phyloP scores from a whole-genome alignment of 2,888 invertebrate genomes.

The Dastarcus helophoroides region DNA sequence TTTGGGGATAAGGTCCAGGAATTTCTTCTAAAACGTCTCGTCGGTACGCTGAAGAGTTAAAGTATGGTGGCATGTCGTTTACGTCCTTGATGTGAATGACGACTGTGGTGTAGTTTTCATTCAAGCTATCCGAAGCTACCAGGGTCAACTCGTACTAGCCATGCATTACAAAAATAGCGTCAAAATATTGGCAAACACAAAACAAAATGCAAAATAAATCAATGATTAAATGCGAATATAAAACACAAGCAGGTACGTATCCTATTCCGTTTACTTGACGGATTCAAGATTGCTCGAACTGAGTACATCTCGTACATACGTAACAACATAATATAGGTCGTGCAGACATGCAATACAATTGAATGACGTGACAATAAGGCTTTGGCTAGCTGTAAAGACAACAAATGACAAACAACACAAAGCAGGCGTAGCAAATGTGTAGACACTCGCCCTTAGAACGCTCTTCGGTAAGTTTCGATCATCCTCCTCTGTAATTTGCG shows the following conservation, averaged over 20 bases:
- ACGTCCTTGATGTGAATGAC: slow-evolving; percentile 74
- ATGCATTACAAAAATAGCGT: slow-evolving; percentile 35
- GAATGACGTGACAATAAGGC: not conserved
- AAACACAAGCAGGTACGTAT: too few relatives aligned
- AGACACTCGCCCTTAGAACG: slow-evolving; percentile 66
- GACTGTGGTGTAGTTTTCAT: slow-evolving; percentile 77
- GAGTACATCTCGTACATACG: too few relatives aligned
- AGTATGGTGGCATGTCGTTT: slow-evolving; percentile 81
- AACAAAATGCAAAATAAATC: not conserved
- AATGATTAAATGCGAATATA: too few relatives aligned
- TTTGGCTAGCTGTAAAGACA: not conserved
- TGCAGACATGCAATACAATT: too few relatives aligned
- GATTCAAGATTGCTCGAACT: too few relatives aligned
- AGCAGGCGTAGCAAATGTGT: slow-evolving; percentile 11
- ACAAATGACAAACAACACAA: slow-evolving; percentile 4
- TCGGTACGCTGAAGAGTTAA: slow-evolving; percentile 59
- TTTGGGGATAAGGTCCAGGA: slow-evolving; percentile 55
- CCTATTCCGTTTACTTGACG: too few relatives aligned
- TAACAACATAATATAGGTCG: too few relatives aligned
- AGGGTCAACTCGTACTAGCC: slow-evolving; percentile 75
- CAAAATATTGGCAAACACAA: slow-evolving; percentile 13
- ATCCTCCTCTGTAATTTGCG: slow-evolving; percentile 93
- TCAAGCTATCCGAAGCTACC: slow-evolving; percentile 82
- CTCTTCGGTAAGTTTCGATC: slow-evolving; percentile 89
- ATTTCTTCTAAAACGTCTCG: slow-evolving; percentile 67